These are phyloP conservation scores for Grallaria varia DNA, from an alignment of 2,113 vertebrate species.

Conservation along the genomic window DNA sequence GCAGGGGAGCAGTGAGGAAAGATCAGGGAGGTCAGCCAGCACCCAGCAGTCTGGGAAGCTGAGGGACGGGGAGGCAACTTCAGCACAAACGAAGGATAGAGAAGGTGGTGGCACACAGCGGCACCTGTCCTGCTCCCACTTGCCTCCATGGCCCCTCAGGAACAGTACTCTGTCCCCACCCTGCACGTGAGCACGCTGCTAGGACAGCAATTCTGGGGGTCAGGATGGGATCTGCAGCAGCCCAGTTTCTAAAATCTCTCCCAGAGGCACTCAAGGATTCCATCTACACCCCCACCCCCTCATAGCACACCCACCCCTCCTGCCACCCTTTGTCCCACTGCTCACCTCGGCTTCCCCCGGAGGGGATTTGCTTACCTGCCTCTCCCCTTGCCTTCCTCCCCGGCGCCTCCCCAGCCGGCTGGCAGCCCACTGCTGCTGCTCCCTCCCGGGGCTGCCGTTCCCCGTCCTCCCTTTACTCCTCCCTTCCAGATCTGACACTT, in stretches of 20 bases:
- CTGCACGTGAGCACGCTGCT: fast-evolving
- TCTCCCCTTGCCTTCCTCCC: background rate
- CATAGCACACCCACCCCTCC: background rate
- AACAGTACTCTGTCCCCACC: background rate
- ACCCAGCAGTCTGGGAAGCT: background rate
- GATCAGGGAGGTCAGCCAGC: background rate
- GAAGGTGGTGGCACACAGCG: background rate
- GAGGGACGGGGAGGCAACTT: background rate
- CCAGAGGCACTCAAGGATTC: background rate
- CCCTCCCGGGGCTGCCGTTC: background rate
- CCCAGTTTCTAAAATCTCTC: background rate
- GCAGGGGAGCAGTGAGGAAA: fast-evolving
- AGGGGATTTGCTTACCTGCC: background rate
- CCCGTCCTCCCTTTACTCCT: constrained; percentile 34
- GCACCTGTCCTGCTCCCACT: background rate
- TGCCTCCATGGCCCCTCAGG: fast-evolving
- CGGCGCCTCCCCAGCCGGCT: background rate
- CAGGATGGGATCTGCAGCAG: background rate
- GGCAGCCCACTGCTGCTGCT: background rate
- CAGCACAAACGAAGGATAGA: background rate
- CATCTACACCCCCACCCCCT: background rate
- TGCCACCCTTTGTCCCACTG: background rate
- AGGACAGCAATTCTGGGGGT: fast-evolving
- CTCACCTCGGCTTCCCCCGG: background rate
- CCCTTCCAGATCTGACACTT: constrained; percentile 56